Conservation (phyloP, 2,113 vertebrate species). For the Ciconia stormi region DNA sequence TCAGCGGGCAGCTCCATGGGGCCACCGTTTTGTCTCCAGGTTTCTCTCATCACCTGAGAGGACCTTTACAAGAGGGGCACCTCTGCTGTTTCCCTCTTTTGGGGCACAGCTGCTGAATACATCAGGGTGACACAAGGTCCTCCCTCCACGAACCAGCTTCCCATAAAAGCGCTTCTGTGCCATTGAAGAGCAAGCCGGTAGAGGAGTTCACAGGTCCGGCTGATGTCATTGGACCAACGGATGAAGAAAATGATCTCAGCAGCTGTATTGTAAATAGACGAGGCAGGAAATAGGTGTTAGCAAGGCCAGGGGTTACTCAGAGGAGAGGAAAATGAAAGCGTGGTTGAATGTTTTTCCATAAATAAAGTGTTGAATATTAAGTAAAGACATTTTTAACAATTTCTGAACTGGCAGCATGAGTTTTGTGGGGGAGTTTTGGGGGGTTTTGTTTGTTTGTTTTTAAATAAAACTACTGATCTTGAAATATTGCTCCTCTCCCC, state of each 20-base stretch:
- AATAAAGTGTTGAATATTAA: background rate
- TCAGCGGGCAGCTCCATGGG: background rate
- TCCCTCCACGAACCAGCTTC: background rate
- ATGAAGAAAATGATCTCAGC: background rate
- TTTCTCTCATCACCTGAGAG: background rate
- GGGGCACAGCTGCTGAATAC: background rate
- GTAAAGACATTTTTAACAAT: background rate
- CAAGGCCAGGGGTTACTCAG: background rate
- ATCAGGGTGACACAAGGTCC: background rate
- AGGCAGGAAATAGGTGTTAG: conserved; percentile 12
- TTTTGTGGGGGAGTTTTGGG: background rate
- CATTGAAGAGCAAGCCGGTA: fast-evolving
- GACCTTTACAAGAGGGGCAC: background rate
- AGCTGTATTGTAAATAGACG: background rate
- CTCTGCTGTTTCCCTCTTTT: background rate
- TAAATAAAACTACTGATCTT: background rate
- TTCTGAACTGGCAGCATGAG: background rate
- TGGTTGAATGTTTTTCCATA: background rate
- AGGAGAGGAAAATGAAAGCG: background rate
- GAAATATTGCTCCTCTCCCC: background rate
- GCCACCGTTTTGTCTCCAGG: background rate
- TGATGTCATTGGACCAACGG: fast-evolving
- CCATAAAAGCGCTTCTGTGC: background rate
- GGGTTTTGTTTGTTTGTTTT: background rate
- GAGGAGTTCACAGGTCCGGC: background rate